Percentiles rank a stretch among this genome's conserved stretches.
Conservation (phyloP, 2,797 vertebrate genomes). For the Sebastes glaucus region DNA sequence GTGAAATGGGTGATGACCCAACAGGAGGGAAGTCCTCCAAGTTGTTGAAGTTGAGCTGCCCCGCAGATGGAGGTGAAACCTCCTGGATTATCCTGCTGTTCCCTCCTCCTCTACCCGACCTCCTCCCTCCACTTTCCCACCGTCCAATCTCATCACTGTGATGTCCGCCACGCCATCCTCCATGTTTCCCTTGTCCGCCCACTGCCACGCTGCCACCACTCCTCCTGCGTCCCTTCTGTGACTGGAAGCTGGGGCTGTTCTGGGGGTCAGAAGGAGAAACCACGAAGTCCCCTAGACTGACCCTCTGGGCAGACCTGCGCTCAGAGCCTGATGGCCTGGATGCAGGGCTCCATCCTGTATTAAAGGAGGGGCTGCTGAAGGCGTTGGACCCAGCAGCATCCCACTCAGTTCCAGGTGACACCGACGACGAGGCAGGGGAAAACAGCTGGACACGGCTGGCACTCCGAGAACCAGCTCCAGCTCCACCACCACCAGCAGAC, state of each 20-base stretch:
- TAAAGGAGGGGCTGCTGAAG: conserved; percentile 83
- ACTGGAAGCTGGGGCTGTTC: conserved; percentile 69
- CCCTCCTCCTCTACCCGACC: conserved; percentile 62
- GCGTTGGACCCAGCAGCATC: conserved; percentile 58
- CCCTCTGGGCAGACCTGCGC: conserved; percentile 80
- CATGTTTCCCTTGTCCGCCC: conserved; percentile 61
- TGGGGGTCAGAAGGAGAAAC: conserved; percentile 80
- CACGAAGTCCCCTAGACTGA: conserved; percentile 88
- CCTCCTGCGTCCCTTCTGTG: conserved; percentile 77
- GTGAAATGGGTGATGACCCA: conserved; percentile 79
- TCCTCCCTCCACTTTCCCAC: conserved; percentile 75
- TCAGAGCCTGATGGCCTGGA: conserved; percentile 79
- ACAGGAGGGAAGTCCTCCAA: conserved; percentile 97
- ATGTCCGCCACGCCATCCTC: conserved; percentile 73
- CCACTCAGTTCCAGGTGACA: conserved; percentile 68
- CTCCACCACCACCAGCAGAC: conserved; percentile 35
- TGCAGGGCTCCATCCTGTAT: conserved; percentile 77
- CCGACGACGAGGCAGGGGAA: conserved; percentile 71
- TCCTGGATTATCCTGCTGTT: conserved; percentile 70
- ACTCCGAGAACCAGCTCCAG: conserved; percentile 56
- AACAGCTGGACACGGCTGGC: conserved; percentile 89
- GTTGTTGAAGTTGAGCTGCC: conserved; percentile 91
- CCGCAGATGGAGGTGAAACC: conserved; percentile 72
- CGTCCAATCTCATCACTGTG: conserved; percentile 68
- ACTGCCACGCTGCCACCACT: conserved; percentile 64